Evolutionary conservation across 1,140 invertebrate species (phyloP).

Genomic region (Ericerus pela): DNA sequence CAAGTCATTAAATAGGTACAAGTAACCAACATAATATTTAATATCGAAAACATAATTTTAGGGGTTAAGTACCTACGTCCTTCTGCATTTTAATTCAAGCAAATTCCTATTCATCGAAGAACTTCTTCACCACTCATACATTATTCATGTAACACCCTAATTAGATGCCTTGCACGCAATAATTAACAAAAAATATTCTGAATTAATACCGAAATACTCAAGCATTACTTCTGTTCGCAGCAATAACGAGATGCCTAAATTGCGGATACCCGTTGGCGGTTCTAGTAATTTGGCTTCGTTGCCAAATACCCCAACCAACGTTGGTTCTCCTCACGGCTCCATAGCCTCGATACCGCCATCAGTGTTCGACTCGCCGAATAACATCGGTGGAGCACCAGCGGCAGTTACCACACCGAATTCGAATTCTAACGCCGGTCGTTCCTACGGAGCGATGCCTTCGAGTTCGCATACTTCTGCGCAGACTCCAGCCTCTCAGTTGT

Average conservation of each 20-base stretch:
- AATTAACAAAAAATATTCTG: no score
- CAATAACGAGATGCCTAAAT: not conserved
- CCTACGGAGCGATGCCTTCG: slow-evolving; percentile 48
- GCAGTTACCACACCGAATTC: slow-evolving; percentile 32
- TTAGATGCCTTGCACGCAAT: no score
- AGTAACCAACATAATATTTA: no score
- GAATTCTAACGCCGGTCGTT: slow-evolving; percentile 43
- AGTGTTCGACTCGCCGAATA: slow-evolving; percentile 24
- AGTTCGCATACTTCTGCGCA: slow-evolving; percentile 40
- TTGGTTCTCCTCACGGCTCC: not conserved
- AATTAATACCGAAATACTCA: no score
- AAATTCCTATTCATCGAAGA: no score
- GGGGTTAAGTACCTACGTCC: no score
- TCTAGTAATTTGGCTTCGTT: not conserved
- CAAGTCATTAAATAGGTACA: no score
- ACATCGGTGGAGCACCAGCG: slow-evolving; percentile 35
- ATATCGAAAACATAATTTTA: no score
- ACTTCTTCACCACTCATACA: no score
- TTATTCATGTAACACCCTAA: no score
- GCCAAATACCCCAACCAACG: not conserved
- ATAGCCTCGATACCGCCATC: not conserved
- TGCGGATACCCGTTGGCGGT: not conserved
- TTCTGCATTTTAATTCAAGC: no score
- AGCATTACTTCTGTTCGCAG: not conserved
- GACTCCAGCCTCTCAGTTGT: slow-evolving; percentile 67